These are phyloP conservation scores for Tyto alba DNA, from an alignment of 2,113 vertebrate genomes.

Conservation along the genomic window DNA sequence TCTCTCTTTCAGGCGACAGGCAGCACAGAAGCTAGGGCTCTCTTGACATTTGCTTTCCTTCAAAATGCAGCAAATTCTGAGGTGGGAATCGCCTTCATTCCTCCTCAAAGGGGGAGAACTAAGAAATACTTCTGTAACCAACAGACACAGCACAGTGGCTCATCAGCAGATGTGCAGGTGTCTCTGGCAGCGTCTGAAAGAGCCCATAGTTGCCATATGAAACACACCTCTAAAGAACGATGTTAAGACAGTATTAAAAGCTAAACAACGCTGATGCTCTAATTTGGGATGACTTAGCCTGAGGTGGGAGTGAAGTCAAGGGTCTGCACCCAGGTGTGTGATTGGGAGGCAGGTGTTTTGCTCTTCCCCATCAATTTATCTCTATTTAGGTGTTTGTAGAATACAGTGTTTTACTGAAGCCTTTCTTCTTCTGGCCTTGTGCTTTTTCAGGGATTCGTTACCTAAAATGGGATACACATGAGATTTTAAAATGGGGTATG, in stretches of 20 bases:
- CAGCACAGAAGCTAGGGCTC: neutral
- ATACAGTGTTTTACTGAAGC: neutral
- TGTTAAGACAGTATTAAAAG: neutral
- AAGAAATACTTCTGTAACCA: neutral
- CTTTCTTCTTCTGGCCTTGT: neutral
- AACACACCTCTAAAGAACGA: neutral
- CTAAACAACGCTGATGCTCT: neutral
- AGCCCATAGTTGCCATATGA: rapidly evolving
- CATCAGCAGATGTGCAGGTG: neutral
- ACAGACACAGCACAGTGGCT: neutral
- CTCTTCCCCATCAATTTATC: neutral
- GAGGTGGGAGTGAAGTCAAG: neutral
- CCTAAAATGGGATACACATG: rapidly evolving
- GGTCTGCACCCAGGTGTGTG: neutral
- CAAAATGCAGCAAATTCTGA: rapidly evolving
- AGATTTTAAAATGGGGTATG: neutral
- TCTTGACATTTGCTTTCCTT: neutral
- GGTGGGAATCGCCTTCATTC: neutral
- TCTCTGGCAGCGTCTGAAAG: neutral
- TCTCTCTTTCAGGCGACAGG: neutral
- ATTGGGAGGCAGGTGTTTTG: neutral
- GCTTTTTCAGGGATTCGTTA: neutral
- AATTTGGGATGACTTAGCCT: neutral
- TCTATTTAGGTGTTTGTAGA: neutral
- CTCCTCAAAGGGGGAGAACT: neutral